Conservation (phyloP, 2,113 vertebrate genomes). For the Toxostoma redivivum region DNA sequence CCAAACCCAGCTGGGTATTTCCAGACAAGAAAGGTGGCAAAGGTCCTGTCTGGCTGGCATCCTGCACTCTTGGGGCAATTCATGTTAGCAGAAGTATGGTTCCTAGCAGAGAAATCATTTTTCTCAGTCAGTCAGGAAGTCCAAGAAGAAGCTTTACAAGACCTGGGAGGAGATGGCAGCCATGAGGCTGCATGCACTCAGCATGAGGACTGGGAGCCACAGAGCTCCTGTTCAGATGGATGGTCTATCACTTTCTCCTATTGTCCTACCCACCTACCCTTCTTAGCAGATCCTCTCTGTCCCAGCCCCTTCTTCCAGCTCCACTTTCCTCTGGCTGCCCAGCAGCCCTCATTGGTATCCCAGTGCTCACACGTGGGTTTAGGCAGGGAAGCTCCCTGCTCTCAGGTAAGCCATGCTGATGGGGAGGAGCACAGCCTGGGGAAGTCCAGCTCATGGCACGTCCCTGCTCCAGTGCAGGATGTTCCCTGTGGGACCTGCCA, state of each 20-base stretch:
- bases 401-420: not conserved
- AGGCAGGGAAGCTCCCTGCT: not conserved
- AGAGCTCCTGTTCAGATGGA: not conserved
- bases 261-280: not conserved
- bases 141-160: not conserved
- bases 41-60: not conserved
- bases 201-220: not conserved
- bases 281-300: not conserved
- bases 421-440: not conserved
- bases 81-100: not conserved
- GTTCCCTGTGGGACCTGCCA: not conserved
- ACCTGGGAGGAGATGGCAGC: not conserved
- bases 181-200: not conserved
- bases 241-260: not conserved
- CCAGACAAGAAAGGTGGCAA: not conserved
- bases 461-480: not conserved
- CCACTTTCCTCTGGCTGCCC: not conserved
- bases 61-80: not conserved
- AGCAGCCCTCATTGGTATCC: not conserved
- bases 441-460: not conserved
- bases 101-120: not conserved
- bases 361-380: rapidly evolving
- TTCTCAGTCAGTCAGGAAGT: not conserved
- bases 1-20: not conserved
- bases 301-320: not conserved